phyloP scores from a whole-genome alignment of 2,888 invertebrate species.

The Diloba caeruleocephala region DNA sequence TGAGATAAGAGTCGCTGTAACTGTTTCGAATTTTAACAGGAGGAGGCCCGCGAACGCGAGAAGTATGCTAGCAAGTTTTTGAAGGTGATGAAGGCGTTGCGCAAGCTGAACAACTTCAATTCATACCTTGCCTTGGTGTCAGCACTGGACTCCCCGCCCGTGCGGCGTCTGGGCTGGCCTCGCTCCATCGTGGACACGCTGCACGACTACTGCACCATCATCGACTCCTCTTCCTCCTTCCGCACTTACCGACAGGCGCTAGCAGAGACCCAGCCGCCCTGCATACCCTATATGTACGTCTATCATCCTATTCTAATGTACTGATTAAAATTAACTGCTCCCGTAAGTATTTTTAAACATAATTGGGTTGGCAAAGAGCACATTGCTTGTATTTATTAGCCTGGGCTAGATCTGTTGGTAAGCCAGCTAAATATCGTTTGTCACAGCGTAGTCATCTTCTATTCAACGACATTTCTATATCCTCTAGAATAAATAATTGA shows the following conservation, averaged over 20 bases:
- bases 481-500: no score
- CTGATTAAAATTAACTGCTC: no score
- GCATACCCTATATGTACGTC: slow-evolving; percentile 99
- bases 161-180: slow-evolving; percentile 97
- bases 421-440: no score
- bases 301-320: no score
- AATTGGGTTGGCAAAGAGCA: no score
- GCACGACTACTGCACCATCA: slow-evolving; percentile 98
- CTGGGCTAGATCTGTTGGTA: no score
- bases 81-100: slow-evolving; percentile 99
- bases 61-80: slow-evolving; percentile 98
- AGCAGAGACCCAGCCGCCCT: slow-evolving; percentile 98
- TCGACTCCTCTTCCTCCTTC: slow-evolving; percentile 99
- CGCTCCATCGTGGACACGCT: slow-evolving; percentile 97
- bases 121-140: slow-evolving; percentile 98
- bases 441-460: no score
- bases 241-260: slow-evolving; percentile 98
- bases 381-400: no score
- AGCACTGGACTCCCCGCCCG: slow-evolving; percentile 98
- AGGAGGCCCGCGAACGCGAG: slow-evolving; percentile 98
- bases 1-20: no score
- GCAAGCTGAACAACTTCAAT: slow-evolving; percentile 99
- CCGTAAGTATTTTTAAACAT: no score
- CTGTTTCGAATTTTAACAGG: slow-evolving; percentile 62
- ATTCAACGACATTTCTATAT: no score